Conservation (phyloP, 1,140 invertebrate genomes). For the Drosophila simulans region DNA sequence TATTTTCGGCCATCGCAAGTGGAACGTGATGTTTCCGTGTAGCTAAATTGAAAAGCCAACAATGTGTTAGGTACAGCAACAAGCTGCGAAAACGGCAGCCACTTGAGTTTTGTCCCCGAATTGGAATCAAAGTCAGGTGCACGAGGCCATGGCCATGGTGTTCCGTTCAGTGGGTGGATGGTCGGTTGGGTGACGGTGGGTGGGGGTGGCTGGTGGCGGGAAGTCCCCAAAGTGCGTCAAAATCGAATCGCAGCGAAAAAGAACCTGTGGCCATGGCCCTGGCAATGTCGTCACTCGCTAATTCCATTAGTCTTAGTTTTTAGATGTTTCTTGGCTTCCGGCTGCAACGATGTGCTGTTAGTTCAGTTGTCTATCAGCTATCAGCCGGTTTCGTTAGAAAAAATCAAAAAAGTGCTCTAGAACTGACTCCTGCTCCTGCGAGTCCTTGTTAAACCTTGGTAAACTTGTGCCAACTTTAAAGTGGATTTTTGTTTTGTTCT, state of each 20-base stretch:
- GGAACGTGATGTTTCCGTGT: constrained; percentile 8
- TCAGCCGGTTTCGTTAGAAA: constrained; percentile 12
- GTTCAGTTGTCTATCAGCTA: constrained; percentile 43
- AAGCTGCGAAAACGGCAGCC: constrained; percentile 23
- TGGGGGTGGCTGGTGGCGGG: background rate
- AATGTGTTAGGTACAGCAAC: constrained; percentile 12
- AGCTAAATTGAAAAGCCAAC: constrained; percentile 1
- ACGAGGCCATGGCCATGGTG: constrained; percentile 41
- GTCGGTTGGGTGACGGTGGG: too few relatives aligned
- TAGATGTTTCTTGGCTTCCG: constrained; percentile 47
- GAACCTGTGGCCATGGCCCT: constrained; percentile 47
- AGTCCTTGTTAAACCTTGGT: too few relatives aligned
- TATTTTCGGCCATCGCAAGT: background rate
- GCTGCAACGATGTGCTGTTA: constrained; percentile 30
- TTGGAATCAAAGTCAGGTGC: constrained; percentile 48
- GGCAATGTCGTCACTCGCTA: constrained; percentile 46
- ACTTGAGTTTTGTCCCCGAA: constrained; percentile 34
- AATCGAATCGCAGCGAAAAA: constrained; percentile 34
- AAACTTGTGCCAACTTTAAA: constrained; percentile 35
- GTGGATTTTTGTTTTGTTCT: constrained; percentile 15
- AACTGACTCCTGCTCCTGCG: constrained; percentile 1
- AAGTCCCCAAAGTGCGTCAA: constrained; percentile 47
- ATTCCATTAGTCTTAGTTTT: constrained; percentile 41
- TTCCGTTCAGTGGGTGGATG: background rate
- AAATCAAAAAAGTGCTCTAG: background rate